Percentiles rank a stretch among this genome's conserved stretches.
phyloP scores from a whole-genome alignment of 2,797 vertebrate species.

The Notamacropus eugenii region DNA sequence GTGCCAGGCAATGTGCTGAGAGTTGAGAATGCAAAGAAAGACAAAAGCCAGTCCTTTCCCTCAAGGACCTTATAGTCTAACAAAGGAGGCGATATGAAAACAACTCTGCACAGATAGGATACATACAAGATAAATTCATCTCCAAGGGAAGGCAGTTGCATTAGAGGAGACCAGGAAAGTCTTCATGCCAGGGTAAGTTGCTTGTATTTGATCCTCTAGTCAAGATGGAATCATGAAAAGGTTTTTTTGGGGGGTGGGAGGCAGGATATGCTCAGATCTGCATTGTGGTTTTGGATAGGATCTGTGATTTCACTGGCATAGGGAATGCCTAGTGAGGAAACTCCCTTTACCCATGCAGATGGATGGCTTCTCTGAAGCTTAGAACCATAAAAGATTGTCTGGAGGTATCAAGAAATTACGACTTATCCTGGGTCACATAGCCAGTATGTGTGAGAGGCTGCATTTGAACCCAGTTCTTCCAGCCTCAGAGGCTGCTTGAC shows the following conservation, averaged over 20 bases:
- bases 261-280: background rate
- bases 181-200: background rate
- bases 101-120: background rate
- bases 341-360: background rate
- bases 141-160: background rate
- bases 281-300: background rate
- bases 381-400: background rate
- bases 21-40: background rate
- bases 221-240: background rate
- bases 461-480: background rate
- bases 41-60: background rate
- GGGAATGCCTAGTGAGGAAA: background rate
- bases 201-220: background rate
- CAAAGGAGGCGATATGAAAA: background rate
- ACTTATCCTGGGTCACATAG: background rate
- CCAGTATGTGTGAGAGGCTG: background rate
- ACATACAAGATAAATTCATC: background rate
- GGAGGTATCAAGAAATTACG: background rate
- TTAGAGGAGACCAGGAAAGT: background rate
- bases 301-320: background rate
- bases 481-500: background rate
- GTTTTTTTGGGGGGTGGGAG: background rate
- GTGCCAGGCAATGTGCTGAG: background rate
- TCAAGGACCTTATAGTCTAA: background rate
- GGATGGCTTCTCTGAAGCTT: background rate